Evolutionary conservation across 2,797 vertebrate species (phyloP), one percentile per base, ranked within the genome.

Genomic region (Hemitrygon akajei): DNA sequence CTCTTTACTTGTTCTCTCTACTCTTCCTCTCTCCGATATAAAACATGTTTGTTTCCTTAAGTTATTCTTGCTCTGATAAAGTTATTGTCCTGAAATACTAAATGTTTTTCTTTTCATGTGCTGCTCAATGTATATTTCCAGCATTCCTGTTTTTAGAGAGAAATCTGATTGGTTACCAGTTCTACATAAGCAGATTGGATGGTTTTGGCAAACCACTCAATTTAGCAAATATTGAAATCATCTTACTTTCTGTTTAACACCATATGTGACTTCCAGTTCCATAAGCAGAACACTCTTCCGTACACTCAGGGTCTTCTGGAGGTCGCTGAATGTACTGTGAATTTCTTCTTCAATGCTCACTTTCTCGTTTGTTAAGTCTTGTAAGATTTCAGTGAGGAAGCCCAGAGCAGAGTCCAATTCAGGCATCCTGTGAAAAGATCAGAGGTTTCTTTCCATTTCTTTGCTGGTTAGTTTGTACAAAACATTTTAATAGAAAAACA

Each of bases 261-360:
- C 98, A 34, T 99, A 99, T 97, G 98, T 99, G 96, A 99, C 98
- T 96, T 99, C 99, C 95, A 99, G 96, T 95, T 99, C 99, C 99
- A 99, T 99, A 0, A 99, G 98, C 94, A 99, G 96, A 84, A 99
- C 98, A 0, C 98, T 99, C 96, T 99, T 99, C 94, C 99, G 97
- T 94, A 99, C 98, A 37, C 99, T 99, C 94, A 99, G 96, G 1
- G 98, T 98, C 96, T 99, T 99, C 97, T 99, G 98, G 94, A 99
- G 95, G 95, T 99, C 98, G 66, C 98, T 98, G 91, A 99, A 99
- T 69, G 98, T 98, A 10, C 96, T 95, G 93, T 99, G 98, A 96
- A 99, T 98, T 95, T 98, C 97, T 10, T 98, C 98, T 95, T 99
- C 98, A 0, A 99, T 99, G 95, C 97, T 97, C 95, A 97, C 97